These are phyloP conservation scores for Schmidtea mediterranea DNA, from an alignment of 1,140 invertebrate genomes.

Conservation along the genomic window DNA sequence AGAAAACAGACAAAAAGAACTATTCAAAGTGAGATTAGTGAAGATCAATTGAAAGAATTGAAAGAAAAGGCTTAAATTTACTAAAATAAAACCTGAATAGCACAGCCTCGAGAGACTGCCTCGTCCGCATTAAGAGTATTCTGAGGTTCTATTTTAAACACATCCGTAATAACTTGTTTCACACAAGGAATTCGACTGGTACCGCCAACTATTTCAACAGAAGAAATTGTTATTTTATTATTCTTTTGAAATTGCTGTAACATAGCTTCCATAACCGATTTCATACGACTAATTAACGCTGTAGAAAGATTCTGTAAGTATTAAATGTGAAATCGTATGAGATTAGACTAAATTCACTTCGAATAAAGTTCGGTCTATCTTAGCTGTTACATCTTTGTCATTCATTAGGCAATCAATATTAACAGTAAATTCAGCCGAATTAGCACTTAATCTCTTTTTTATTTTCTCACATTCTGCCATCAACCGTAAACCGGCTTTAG, in stretches of 20 bases:
- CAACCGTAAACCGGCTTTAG: conserved; percentile 55
- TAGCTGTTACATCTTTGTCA: conserved; percentile 63
- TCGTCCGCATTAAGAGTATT: conserved; percentile 95
- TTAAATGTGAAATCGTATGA: conserved; percentile 17
- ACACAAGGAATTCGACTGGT: conserved; percentile 70
- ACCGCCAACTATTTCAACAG: conserved; percentile 84
- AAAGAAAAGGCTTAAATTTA: too few species aligned
- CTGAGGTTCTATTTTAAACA: conserved; percentile 46
- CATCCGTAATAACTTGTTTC: conserved; percentile 55
- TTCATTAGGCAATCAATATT: conserved; percentile 97
- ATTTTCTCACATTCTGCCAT: conserved; percentile 74
- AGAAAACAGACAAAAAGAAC: too few species aligned
- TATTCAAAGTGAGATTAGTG: too few species aligned
- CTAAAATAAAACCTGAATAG: conserved; percentile 59
- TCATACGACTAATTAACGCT: conserved; percentile 38
- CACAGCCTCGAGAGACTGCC: conserved; percentile 73
- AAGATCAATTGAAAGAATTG: too few species aligned
- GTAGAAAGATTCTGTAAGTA: conserved; percentile 8
- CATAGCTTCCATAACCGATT: conserved; percentile 28
- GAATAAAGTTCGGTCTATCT: conserved; percentile 19
- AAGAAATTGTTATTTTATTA: conserved; percentile 34
- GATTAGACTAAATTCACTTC: conserved; percentile 23
- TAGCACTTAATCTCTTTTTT: conserved; percentile 97
- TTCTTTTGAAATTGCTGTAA: too few species aligned
- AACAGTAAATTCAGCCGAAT: conserved; percentile 52